Evolutionary conservation across 2,113 vertebrate species (phyloP).

Genomic region (Sinocyclocheilus anshuiensis): DNA sequence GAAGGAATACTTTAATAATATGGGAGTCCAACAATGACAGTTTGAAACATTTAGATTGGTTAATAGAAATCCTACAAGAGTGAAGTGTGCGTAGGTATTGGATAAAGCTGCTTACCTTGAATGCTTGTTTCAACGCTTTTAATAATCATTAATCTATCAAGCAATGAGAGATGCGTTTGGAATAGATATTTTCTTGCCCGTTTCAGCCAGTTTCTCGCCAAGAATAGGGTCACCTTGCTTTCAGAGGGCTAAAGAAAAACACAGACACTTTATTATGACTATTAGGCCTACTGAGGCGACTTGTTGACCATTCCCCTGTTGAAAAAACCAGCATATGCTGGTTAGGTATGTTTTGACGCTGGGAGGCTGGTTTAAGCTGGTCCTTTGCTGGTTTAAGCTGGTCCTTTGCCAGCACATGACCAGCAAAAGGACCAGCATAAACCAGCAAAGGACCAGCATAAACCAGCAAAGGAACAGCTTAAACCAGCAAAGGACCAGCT

Average conservation of each 20-base stretch:
- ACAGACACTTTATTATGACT: not conserved
- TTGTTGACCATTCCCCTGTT: not conserved
- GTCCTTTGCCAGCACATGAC: too few species aligned
- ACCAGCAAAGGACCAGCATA: too few species aligned
- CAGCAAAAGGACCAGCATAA: too few species aligned
- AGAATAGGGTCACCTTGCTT: constrained; percentile 18
- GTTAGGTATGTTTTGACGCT: too few species aligned
- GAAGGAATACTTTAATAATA: constrained; percentile 2
- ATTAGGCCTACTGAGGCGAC: not conserved
- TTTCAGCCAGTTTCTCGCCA: not conserved
- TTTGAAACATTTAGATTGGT: not conserved
- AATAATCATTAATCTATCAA: not conserved
- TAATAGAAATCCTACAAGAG: not conserved
- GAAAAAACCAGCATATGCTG: too few species aligned
- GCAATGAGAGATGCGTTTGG: not conserved
- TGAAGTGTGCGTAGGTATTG: not conserved
- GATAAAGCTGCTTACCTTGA: not conserved
- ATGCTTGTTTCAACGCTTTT: not conserved
- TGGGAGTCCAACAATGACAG: constrained; percentile 4
- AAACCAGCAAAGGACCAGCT: too few species aligned
- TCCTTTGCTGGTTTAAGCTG: too few species aligned
- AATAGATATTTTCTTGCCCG: not conserved
- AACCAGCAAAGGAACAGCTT: too few species aligned
- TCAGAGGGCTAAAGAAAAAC: not conserved
- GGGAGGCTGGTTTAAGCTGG: too few species aligned